Evolutionary conservation across 2,888 invertebrate genomes (phyloP), one percentile per base, ranked within the genome.

Genomic region (Anodontia alba): DNA sequence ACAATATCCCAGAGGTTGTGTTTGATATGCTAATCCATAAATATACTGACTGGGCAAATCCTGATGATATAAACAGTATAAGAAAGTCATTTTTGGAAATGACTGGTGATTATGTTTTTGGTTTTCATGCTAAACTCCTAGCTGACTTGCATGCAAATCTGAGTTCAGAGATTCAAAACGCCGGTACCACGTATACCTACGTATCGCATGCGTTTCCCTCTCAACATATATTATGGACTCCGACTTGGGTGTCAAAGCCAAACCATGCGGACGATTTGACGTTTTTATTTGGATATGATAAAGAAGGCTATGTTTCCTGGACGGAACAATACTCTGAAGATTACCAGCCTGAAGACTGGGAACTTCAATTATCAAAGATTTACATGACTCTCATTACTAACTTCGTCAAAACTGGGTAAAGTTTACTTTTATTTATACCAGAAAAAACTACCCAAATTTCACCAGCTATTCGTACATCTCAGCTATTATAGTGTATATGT

Each of bases 281-380:
- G 29, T 57, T 57, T 57, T 26, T 57, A 15, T 57, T 57, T 57
- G 57, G 57, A 1, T 57, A 57, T 26, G 57, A 57, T 29, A 57
- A 29, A 29, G 57, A 57, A 29, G 57, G 57, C 57, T 57, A 8
- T 23, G 3, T 29, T 10, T 3, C 10, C 3, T 57, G 57, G 57
- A 57, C 57, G 23, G 12, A 10, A 23, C 57, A 17, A 3, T 57
- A 57, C 57, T 26, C 23, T 26, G 57, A 57, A 57, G 12, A 57
- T 3, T 29, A 57, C 15, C 2, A n/a, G 12, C 57, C 57, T 26
- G 57, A 23, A 8, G 57, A 57, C 2, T 57, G 57, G 57, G 57
- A 57, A 26, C 23, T 57, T 5, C 26, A n/a, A 57, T 5, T 57
- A 2, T 57, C 57, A 1, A 57, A 57, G 29, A 17, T 57, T 1